Base-by-base conservation (phyloP, 92 coral and sea anemone genomes). In the Chrysogorgia sp. region DNA sequence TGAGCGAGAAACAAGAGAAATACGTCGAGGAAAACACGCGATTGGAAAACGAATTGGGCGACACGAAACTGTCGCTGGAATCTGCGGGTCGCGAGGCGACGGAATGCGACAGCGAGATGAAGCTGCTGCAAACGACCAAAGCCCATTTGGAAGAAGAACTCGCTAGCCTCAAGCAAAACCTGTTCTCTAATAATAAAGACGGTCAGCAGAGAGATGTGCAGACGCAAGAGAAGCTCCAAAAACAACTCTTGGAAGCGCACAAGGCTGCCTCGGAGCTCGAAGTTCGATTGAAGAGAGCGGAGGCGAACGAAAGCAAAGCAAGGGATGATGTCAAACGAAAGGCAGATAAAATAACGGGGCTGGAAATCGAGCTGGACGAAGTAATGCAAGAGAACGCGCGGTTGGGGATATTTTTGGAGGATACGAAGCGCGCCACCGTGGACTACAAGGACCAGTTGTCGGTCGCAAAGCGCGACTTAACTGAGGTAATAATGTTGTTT, bases 91-190 rank as follows among this genome's bases (percentile, higher is more conserved):
- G 75, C 35, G 93, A 93, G 10, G 70, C 88, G 0, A 88, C 81
- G 25, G 93, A 87, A 31, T 87, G 88, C 41, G 96, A 89, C 33
- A 92, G 89, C 24, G 76, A 75, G 26, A 80, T 91, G 40, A 87
- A 84, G 23, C 92, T 88, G 56, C 71, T 93, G 52, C 91, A 86
- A 59, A 77, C 84, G 40, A 85, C 79, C 66, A 93, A 93, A 63
- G 28, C 40, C 55, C 89, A 85, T 53, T 65, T 91, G 19, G 96
- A 93, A 50, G 89, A 86, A 4, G 91, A 93, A 56, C 72, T 90
- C n/a, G 91, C 86, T 55, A 65, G 82, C 37, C 69, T 88, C 35
- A 93, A 91, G 37, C 90, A 93, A 78, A 89, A 71, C 50, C 63
- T 87, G 13, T 63, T 83, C 17, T 37, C 71, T 12, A 81, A 67